These are phyloP conservation scores for Brachionus asplanchnoidis DNA, from an alignment of 1,140 invertebrate species.

Conservation along the genomic window DNA sequence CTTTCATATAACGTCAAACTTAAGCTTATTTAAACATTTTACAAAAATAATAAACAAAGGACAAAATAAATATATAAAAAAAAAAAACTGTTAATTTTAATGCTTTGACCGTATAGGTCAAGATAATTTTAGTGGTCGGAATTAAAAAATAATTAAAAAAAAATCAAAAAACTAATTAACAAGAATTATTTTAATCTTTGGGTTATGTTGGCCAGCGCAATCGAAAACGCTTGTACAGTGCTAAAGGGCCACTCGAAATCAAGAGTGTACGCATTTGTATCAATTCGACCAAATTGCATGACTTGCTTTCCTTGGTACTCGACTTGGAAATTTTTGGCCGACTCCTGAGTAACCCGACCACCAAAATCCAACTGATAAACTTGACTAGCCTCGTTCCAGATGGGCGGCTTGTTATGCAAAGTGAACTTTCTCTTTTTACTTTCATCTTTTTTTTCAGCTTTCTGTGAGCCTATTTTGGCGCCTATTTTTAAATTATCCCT, in stretches of 20 bases:
- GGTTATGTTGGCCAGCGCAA: conserved; percentile 94
- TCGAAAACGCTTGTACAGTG: conserved; percentile 92
- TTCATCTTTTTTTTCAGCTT: neutral
- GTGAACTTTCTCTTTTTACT: conserved; percentile 62
- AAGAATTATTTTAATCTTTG: conserved; percentile 83
- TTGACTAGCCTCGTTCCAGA: conserved; percentile 98
- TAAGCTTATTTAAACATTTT: neutral
- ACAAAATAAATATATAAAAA: neutral
- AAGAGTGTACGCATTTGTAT: conserved; percentile 94
- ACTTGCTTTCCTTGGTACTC: conserved; percentile 95
- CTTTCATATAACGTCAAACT: neutral
- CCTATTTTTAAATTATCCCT: neutral
- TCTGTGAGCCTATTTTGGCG: neutral
- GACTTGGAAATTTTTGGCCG: conserved; percentile 98
- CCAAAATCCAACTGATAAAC: conserved; percentile 99
- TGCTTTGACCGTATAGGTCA: neutral
- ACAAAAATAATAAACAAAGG: neutral
- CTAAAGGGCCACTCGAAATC: conserved; percentile 99
- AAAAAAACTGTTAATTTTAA: neutral
- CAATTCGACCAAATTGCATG: conserved; percentile 98
- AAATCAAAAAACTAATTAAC: neutral
- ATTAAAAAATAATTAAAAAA: neutral
- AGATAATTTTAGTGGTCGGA: neutral
- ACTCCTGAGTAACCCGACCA: conserved; percentile 96
- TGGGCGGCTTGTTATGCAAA: conserved; percentile 97